Evolutionary conservation across 2,113 vertebrate genomes (phyloP).

Genomic region (Oplegnathus fasciatus): DNA sequence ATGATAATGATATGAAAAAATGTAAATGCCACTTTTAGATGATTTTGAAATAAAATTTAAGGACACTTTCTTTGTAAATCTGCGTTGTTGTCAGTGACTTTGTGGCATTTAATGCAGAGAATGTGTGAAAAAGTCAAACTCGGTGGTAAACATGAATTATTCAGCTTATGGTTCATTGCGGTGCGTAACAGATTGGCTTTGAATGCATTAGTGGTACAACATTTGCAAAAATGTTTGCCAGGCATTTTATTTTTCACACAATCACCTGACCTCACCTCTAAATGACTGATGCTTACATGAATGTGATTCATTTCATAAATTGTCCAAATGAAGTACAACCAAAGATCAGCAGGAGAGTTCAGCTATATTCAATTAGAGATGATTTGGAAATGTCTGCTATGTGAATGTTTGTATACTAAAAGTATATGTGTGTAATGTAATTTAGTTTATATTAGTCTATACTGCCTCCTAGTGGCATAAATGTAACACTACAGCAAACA

Average conservation of each 20-base stretch:
- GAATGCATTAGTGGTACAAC: too few species aligned
- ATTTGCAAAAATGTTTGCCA: too few species aligned
- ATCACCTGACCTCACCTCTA: too few species aligned
- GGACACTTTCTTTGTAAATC: conserved; percentile 45
- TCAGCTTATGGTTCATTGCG: too few species aligned
- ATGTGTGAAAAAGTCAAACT: background rate
- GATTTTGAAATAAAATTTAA: conserved; percentile 61
- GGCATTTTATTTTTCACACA: too few species aligned
- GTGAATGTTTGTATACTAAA: background rate
- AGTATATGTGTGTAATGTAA: too few species aligned
- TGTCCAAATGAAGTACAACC: background rate
- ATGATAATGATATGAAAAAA: conserved; percentile 16
- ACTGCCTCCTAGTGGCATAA: background rate
- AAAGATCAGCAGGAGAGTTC: background rate
- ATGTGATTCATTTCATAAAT: background rate
- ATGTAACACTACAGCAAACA: background rate
- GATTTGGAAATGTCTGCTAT: background rate
- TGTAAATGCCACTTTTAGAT: conserved; percentile 51
- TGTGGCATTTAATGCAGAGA: background rate
- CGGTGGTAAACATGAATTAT: too few species aligned
- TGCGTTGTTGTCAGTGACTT: conserved; percentile 11
- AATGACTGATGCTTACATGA: background rate
- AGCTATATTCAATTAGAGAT: background rate
- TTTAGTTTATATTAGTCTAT: background rate
- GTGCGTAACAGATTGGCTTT: too few species aligned